These are phyloP conservation scores for Diabrotica virgifera DNA, from an alignment of 1,140 invertebrate species.

Conservation along the genomic window DNA sequence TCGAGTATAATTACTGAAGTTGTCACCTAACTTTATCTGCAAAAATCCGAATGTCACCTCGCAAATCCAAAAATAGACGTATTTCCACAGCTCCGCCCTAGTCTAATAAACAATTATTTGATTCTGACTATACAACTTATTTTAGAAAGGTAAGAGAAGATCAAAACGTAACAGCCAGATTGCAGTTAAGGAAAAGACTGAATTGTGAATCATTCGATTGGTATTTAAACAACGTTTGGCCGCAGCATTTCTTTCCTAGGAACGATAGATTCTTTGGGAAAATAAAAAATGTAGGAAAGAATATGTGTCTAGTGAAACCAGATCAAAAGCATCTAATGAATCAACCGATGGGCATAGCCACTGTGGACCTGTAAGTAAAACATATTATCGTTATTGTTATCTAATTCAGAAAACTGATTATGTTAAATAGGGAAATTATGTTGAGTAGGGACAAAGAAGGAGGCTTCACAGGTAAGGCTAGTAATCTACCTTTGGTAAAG, in stretches of 20 bases:
- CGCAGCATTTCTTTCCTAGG: constrained; percentile 86
- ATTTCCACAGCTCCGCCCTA: too few relatives aligned
- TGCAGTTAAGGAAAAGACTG: constrained; percentile 56
- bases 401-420: too few relatives aligned
- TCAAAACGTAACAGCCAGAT: constrained; percentile 60
- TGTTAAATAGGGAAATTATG: too few relatives aligned
- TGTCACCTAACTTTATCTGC: too few relatives aligned
- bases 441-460: too few relatives aligned
- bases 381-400: background rate
- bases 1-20: too few relatives aligned
- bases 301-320: constrained; percentile 62
- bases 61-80: too few relatives aligned
- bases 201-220: constrained; percentile 88
- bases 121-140: background rate
- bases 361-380: constrained; percentile 47
- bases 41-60: too few relatives aligned
- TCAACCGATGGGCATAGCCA: constrained; percentile 63
- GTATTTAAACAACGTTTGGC: constrained; percentile 93
- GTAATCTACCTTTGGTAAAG: too few relatives aligned
- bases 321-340: constrained; percentile 54
- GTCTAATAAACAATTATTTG: too few relatives aligned
- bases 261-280: constrained; percentile 78
- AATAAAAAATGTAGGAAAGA: constrained; percentile 54
- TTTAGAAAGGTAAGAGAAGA: constrained; percentile 52
- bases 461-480: too few relatives aligned